Evolutionary conservation across 2,113 vertebrate species (phyloP).

Genomic region (Rhadina sibilatrix): DNA sequence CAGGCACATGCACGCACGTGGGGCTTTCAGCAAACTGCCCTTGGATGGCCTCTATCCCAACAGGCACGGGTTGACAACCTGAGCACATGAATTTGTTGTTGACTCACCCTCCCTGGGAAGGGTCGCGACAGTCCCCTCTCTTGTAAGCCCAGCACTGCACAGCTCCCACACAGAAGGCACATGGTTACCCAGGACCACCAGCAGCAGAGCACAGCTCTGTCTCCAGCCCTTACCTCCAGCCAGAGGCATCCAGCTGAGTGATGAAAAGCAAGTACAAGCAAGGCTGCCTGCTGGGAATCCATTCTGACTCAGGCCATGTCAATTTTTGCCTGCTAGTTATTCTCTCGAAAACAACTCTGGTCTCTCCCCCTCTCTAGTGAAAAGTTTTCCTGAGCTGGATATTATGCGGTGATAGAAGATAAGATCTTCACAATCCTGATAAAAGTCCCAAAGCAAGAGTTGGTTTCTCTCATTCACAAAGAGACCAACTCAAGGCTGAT

Average conservation of each 20-base stretch:
- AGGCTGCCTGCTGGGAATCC: not conserved
- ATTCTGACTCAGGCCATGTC: constrained; percentile 15
- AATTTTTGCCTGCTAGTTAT: constrained; percentile 16
- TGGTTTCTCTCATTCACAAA: constrained; percentile 12
- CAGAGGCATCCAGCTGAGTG: not conserved
- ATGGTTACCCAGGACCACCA: not conserved
- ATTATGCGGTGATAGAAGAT: not conserved
- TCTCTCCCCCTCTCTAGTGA: not conserved
- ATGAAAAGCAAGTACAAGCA: constrained; percentile 47
- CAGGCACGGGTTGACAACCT: not conserved
- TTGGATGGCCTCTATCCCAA: not conserved
- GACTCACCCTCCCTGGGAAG: not conserved
- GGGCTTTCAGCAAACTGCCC: not conserved
- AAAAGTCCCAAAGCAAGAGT: not conserved
- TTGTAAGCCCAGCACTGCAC: not conserved
- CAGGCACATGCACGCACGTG: accelerated
- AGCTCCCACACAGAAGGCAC: not conserved
- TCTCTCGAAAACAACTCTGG: not conserved
- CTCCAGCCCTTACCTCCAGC: constrained; percentile 6
- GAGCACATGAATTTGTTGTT: not conserved
- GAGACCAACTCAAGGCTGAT: not conserved
- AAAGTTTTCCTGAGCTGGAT: constrained; percentile 14
- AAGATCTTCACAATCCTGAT: not conserved
- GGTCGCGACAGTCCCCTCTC: not conserved
- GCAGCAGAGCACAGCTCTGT: not conserved